Evolutionary conservation across 2,113 vertebrate genomes (phyloP).

Genomic region (Isurus oxyrinchus): DNA sequence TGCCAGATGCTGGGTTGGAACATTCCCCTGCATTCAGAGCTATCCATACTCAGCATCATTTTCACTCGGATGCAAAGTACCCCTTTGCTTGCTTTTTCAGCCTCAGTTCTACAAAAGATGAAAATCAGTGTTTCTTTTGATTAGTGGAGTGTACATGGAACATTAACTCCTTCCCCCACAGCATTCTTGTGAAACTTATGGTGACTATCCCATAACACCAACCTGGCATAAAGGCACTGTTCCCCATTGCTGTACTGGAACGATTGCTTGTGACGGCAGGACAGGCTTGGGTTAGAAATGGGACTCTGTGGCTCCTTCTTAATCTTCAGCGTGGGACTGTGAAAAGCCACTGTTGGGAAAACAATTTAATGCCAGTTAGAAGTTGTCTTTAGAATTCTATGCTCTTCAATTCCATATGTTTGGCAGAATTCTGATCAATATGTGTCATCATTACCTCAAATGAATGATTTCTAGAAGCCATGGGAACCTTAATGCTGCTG

Average conservation of each 20-base stretch:
- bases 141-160: background rate
- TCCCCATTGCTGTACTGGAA: slow-evolving; percentile 72
- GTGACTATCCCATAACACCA: slow-evolving; percentile 39
- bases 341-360: slow-evolving; percentile 71
- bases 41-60: background rate
- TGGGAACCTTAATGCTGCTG: background rate
- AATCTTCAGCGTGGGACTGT: slow-evolving; percentile 87
- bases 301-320: slow-evolving; percentile 91
- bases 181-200: background rate
- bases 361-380: background rate
- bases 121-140: background rate
- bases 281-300: slow-evolving; percentile 69
- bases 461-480: slow-evolving; percentile 7
- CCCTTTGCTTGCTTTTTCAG: background rate
- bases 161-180: background rate
- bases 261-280: slow-evolving; percentile 77
- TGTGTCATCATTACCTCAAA: background rate
- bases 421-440: slow-evolving; percentile 26
- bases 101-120: background rate
- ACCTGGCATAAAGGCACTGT: slow-evolving; percentile 97
- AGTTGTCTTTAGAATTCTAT: slow-evolving; percentile 6
- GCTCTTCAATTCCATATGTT: background rate
- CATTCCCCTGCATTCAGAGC: background rate
- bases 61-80: background rate
- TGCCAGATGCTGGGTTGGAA: background rate